Evolutionary conservation across 2,888 invertebrate species (phyloP), one percentile per base, ranked within the genome.

Genomic region (Coecobrya sp.): DNA sequence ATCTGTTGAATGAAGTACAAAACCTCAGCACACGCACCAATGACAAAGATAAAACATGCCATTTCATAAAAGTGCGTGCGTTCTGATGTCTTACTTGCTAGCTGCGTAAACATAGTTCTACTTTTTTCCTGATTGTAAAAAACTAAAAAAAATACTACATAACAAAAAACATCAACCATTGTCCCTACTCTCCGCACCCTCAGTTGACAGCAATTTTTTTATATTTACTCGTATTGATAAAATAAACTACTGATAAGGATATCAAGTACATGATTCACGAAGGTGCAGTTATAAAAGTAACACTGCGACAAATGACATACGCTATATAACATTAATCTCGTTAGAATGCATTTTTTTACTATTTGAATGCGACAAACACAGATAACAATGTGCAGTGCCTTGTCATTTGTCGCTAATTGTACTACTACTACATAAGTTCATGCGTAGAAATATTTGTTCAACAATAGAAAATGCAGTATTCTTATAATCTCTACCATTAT

Each of bases 361-460:
- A 25, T 16, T 11, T n/a, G 25, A 36, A 68, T 30, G 36, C 27
- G 11, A n/a, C 30, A 11, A 36, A 68, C 0, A 19, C 59, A 7
- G 68, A 68, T 68, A 68, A 68, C 2, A 68, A 68, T 68, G 68
- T 68, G 68, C 68, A 68, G 11, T 36, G n/a, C 36, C 30, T 68
- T 68, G 2, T 68, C 25, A n/a, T n/a, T 65, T 22, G 52, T 62
- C 22, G 19, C 59, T 62, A 62, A 62, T 62, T 62, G 59, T 62
- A 62, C 22, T 62, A 22, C 59, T 62, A 62, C 22, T 62, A 22
- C 59, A 22, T 65, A 13, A 5, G 19, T 22, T 7, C 11, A 10
- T 49, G 49, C 49, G 49, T 49, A 49, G 13, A 11, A 7, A 49
- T 49, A 10, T 13, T 10, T 49, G 1, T 49, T 49, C 13, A 13